Conservation (phyloP, 1,140 invertebrate species). For the Hestina assimilis region DNA sequence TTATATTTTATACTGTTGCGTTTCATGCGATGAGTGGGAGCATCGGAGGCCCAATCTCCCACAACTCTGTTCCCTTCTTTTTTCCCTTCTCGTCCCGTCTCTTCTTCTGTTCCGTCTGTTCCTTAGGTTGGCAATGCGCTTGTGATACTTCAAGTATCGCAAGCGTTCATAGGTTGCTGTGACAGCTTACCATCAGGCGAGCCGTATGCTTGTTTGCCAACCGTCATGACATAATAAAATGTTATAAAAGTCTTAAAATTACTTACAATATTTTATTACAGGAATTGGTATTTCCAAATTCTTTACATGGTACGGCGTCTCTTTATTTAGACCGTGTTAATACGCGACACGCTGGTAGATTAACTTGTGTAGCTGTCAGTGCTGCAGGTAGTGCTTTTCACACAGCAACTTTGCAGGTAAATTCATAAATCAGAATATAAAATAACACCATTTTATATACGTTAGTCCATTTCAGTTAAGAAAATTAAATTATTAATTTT, state of each 20-base stretch:
- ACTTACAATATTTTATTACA: conserved; percentile 26
- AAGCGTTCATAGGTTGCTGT: too few species aligned
- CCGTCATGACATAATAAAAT: too few species aligned
- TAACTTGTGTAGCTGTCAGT: conserved; percentile 68
- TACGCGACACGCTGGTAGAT: conserved; percentile 60
- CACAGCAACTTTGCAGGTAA: conserved; percentile 61
- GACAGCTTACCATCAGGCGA: too few species aligned
- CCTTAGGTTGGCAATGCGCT: too few species aligned
- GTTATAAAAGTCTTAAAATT: not conserved
- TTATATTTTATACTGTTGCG: not conserved
- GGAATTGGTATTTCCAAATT: conserved; percentile 68
- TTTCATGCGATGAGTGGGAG: too few species aligned
- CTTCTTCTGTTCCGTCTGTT: too few species aligned
- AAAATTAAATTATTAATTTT: conserved; percentile 2
- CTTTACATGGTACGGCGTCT: conserved; percentile 50
- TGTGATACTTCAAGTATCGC: too few species aligned
- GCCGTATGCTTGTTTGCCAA: too few species aligned
- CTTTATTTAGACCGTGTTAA: conserved; percentile 63
- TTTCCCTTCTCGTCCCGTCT: too few species aligned
- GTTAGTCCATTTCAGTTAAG: not conserved
- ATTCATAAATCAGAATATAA: too few species aligned
- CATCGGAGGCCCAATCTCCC: too few species aligned
- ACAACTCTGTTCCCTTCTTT: too few species aligned
- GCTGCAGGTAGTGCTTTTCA: conserved; percentile 68
- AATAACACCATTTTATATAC: not conserved